Percentiles rank a stretch among this genome's conserved stretches.
These are phyloP conservation scores for Rhizomys pruinosus DNA, from an alignment of 2,113 vertebrate species.

Conservation along the genomic window DNA sequence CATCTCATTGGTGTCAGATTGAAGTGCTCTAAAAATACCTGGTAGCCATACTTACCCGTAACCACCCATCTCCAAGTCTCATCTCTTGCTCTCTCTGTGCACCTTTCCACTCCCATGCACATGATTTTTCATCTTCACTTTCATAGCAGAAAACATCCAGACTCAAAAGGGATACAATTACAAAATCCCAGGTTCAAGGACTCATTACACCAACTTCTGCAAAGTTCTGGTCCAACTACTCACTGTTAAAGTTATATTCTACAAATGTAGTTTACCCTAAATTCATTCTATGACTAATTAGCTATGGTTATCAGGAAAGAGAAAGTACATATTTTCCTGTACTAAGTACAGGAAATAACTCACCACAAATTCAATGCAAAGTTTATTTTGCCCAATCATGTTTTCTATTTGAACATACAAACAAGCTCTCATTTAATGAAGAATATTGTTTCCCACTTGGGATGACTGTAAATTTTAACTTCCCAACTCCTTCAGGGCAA, in stretches of 20 bases:
- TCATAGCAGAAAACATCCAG: background rate
- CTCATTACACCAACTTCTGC: background rate
- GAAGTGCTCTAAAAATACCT: background rate
- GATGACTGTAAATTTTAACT: slow-evolving; percentile 70
- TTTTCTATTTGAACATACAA: slow-evolving; percentile 69
- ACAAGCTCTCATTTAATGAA: slow-evolving; percentile 69
- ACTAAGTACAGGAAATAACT: background rate
- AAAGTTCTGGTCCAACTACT: background rate
- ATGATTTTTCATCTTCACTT: background rate
- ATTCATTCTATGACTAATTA: background rate
- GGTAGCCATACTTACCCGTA: too few relatives aligned
- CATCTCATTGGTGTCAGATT: background rate
- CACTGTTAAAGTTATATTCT: background rate
- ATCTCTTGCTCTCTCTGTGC: background rate
- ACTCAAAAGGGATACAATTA: background rate
- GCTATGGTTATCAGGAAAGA: background rate
- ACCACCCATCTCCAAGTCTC: background rate
- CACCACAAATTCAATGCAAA: slow-evolving; percentile 30
- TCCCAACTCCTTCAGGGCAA: slow-evolving; percentile 57
- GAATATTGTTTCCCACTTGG: slow-evolving; percentile 57
- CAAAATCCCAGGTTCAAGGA: background rate
- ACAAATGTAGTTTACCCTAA: background rate
- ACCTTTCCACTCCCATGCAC: background rate
- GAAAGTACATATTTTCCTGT: too few relatives aligned
- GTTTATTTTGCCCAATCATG: slow-evolving; percentile 51